Evolutionary conservation across 1,140 invertebrate species (phyloP), one percentile per base, ranked within the genome.

Genomic region (Calliphora vicina): DNA sequence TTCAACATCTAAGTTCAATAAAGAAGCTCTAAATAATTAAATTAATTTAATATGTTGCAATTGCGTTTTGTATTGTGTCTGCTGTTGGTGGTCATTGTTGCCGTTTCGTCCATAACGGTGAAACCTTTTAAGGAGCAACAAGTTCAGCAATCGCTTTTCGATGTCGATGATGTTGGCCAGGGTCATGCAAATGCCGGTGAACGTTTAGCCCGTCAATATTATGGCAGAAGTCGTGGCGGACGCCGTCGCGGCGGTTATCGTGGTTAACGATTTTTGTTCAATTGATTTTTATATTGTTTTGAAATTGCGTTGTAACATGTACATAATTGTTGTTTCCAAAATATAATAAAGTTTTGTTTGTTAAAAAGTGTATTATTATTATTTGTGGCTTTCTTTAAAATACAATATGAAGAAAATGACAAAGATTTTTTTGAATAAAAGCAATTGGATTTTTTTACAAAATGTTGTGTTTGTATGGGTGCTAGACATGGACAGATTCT

Each of bases 141-240:
- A 67, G 13, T n/a, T n/a, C 61, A 67, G 12, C 61, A 67, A n/a
- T 67, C 61, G 20, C 61, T 67, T 25, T 23, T 67, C 0, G 61
- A 67, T 67, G 61, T 67, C 2, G 61, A 67, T 67, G 5, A 35
- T 35, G 6, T 35, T 35, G 61, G n/a, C 23, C 61, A 67, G 1
- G 61, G 61, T 20, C 61, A 67, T 23, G 83, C 73, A 78, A 83
- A 83, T 25, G 71, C 10, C 35, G 61, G 42, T 29, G 83, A 43
- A 27, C 78, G 83, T 35, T 23, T 42, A 43, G 83, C 42, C 12
- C 83, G 83, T 27, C 82, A 83, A 45, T 72, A 35, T 23, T 50
- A 57, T 29, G 15, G n/a, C n/a, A 8, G 29, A 35, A 2, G 25
- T 23, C n/a, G 67, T 61, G 35, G 45, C 61, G 29, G 26, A 13